Evolutionary conservation across 2,113 vertebrate genomes (phyloP), one percentile per base, ranked within the genome.

Genomic region (Ophthalmolycus amberensis): DNA sequence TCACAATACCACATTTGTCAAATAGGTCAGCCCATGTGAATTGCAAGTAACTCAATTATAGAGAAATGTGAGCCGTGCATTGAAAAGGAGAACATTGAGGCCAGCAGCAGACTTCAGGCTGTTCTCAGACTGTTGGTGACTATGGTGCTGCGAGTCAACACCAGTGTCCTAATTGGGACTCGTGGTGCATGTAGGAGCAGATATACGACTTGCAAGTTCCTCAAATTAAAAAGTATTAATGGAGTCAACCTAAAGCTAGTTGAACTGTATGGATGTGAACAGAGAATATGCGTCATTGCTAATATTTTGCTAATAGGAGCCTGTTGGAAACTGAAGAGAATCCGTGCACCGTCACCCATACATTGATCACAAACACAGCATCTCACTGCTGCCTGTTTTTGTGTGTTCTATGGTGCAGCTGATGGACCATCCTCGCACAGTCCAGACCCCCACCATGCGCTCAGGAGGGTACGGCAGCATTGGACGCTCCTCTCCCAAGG

Each of bases 381-480:
- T 64, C 40, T 83, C 38, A 62, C 27, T 34, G 54, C 48, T 64
- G 14, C 42, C 10, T 52, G 25, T 68, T 70, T 77, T 22, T 42
- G 25, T 85, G 44, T 69, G 12, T 70, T 62, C 16, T 54, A 14
- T 79, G 27, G 0, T 75, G 78, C 92, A 99, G 98, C 90, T 96
- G 91, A 94, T 95, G 82, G 97, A 99, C 88, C 94, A 95, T 67
- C 92, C 96, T 44, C 95, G 96, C 60, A 90, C 96, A 11, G 91
- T 94, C 83, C 97, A 98, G 86, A 99, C 97, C 3, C 96, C 98
- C 18, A 97, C 97, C 80, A 96, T 95, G 92, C 96, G 97, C 84
- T 96, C 97, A 29, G 92, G 95, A 59, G 92, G 95, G 0, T 98
- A 97, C 34, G 94, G 97, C 90, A 96, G 96, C 34, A 97, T 97